Conservation (phyloP, 2,797 vertebrate genomes). For the Saxicola maurus region DNA sequence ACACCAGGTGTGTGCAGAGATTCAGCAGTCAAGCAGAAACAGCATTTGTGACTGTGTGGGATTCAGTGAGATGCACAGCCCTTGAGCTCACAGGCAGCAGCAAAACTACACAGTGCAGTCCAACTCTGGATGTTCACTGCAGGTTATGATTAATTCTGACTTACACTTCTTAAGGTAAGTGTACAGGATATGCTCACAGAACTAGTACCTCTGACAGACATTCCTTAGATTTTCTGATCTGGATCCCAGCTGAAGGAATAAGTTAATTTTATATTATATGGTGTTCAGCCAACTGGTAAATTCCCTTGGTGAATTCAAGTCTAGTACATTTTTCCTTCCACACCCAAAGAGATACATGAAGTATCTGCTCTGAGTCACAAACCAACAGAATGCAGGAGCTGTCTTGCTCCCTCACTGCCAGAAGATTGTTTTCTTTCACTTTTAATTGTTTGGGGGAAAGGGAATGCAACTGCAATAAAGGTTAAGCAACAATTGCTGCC, state of each 20-base stretch:
- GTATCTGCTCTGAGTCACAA: background rate
- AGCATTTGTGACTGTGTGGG: background rate
- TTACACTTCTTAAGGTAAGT: background rate
- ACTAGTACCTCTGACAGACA: background rate
- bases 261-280: background rate
- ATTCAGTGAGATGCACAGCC: fast-evolving
- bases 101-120: background rate
- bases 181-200: background rate
- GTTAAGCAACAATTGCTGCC: background rate
- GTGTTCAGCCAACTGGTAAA: background rate
- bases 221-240: background rate
- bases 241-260: background rate
- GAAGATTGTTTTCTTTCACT: background rate
- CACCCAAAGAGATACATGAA: background rate
- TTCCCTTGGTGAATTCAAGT: background rate
- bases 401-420: background rate
- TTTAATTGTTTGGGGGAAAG: conserved; percentile 25
- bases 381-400: background rate
- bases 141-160: background rate
- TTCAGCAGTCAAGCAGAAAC: background rate
- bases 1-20: background rate
- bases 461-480: conserved; percentile 2
- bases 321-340: background rate
- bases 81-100: fast-evolving
- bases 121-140: fast-evolving